A percentile compares a stretch with the other conserved stretches of the same genome.
These are phyloP conservation scores for Limnephilus rhombicus DNA, from an alignment of 2,888 invertebrate species.

Conservation along the genomic window DNA sequence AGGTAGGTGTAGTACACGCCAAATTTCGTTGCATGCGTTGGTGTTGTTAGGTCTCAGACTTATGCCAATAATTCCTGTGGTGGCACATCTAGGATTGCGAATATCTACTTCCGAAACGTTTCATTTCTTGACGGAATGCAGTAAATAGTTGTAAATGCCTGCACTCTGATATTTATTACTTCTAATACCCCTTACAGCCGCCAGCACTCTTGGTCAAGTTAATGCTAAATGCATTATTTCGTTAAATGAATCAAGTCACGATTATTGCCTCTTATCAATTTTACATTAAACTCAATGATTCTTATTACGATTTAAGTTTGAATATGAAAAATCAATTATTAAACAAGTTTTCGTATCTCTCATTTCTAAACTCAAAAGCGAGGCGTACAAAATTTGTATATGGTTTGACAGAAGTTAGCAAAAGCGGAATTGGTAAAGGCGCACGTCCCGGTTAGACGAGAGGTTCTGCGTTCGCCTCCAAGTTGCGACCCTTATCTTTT, in stretches of 20 bases:
- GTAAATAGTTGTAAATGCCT: constrained; percentile 31
- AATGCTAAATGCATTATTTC: constrained; percentile 28
- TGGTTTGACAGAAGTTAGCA: too few species aligned
- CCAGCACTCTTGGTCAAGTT: neutral
- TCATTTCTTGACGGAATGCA: constrained; percentile 42
- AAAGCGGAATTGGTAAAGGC: too few species aligned
- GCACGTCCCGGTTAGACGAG: too few species aligned
- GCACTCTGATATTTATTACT: constrained; percentile 9
- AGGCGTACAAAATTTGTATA: neutral
- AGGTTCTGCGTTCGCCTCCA: too few species aligned
- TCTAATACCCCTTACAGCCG: neutral
- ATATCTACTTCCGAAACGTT: constrained; percentile 9
- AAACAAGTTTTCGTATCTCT: neutral
- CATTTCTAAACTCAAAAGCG: neutral
- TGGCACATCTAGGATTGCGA: neutral
- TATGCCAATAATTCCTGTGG: neutral
- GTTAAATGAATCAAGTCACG: constrained; percentile 42
- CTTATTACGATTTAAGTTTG: neutral
- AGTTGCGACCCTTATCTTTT: too few species aligned
- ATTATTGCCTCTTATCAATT: neutral
- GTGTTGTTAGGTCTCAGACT: neutral
- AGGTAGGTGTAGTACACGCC: too few species aligned
- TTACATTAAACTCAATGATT: constrained; percentile 28
- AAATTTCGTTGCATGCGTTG: neutral
- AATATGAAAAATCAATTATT: neutral